phyloP scores from a whole-genome alignment of 2,113 vertebrate genomes.

The Heterotilapia buettikoferi region DNA sequence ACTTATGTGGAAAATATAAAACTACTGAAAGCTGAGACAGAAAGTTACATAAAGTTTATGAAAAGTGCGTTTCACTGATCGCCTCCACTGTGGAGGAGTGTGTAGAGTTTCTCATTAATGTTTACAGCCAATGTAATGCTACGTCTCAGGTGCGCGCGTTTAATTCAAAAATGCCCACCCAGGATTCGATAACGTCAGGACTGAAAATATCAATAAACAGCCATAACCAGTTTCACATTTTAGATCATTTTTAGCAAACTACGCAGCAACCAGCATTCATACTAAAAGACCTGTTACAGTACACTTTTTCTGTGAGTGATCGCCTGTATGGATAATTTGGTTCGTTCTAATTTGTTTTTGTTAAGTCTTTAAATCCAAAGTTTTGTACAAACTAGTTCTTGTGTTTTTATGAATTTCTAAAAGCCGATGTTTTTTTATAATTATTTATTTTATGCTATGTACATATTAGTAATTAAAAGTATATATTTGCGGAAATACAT shows the following conservation, averaged over 20 bases:
- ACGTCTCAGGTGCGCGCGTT: constrained; percentile 37
- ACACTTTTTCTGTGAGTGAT: constrained; percentile 34
- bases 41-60: not conserved
- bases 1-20: constrained; percentile 35
- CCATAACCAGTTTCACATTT: constrained; percentile 19
- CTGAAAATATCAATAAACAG: constrained; percentile 22
- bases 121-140: constrained; percentile 29
- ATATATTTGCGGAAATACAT: constrained; percentile 81
- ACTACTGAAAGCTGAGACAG: constrained; percentile 29
- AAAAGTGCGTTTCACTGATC: not conserved
- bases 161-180: not conserved
- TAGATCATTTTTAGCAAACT: constrained; percentile 23
- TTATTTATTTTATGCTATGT: constrained; percentile 92
- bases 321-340: constrained; percentile 54
- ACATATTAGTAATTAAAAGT: constrained; percentile 86
- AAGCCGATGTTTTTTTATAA: constrained; percentile 80
- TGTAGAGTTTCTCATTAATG: constrained; percentile 11
- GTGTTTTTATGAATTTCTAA: constrained; percentile 74
- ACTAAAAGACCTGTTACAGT: constrained; percentile 6
- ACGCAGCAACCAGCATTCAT: constrained; percentile 7
- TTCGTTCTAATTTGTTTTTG: constrained; percentile 49
- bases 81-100: not conserved
- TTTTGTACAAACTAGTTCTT: constrained; percentile 81
- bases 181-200: not conserved
- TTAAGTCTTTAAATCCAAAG: constrained; percentile 81